Percentiles rank a stretch among this genome's conserved stretches.
Conservation (phyloP, 1,140 invertebrate genomes). For the Orussus abietinus region DNA sequence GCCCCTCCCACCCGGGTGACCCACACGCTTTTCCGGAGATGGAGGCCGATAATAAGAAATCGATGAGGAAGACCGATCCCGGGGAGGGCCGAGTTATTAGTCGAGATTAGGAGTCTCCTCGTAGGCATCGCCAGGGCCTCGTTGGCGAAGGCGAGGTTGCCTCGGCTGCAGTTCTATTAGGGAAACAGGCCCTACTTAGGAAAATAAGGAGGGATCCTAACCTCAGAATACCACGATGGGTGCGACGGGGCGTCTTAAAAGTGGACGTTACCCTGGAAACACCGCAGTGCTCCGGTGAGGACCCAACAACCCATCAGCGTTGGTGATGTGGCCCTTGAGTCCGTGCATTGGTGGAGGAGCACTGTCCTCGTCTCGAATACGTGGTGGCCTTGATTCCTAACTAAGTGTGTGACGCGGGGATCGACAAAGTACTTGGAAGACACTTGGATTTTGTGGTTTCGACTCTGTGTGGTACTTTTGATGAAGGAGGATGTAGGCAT, state of each 20-base stretch:
- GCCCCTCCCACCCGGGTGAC: not conserved
- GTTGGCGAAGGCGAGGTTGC: constrained; percentile 17
- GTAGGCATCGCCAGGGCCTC: constrained; percentile 6
- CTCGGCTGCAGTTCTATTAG: constrained; percentile 26
- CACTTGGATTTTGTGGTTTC: too few species aligned
- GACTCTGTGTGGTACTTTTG: too few species aligned
- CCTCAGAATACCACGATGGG: too few species aligned
- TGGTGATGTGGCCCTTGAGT: constrained; percentile 26
- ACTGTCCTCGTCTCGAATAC: too few species aligned
- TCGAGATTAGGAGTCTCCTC: constrained; percentile 21
- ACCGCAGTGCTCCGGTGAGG: constrained; percentile 40
- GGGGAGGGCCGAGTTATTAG: constrained; percentile 18
- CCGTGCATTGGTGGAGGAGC: constrained; percentile 7
- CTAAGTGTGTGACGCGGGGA: too few species aligned
- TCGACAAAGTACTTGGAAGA: too few species aligned
- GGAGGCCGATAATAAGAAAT: constrained; percentile 19
- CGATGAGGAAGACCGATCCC: constrained; percentile 17
- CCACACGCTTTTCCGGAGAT: not conserved
- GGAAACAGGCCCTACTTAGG: constrained; percentile 21
- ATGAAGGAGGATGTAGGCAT: too few species aligned
- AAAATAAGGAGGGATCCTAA: too few species aligned
- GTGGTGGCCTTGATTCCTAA: too few species aligned
- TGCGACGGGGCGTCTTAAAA: too few species aligned
- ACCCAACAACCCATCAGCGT: constrained; percentile 28
- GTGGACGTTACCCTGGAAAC: too few species aligned